Evolutionary conservation across 2,113 vertebrate species (phyloP).

Genomic region (Dinomys branickii): DNA sequence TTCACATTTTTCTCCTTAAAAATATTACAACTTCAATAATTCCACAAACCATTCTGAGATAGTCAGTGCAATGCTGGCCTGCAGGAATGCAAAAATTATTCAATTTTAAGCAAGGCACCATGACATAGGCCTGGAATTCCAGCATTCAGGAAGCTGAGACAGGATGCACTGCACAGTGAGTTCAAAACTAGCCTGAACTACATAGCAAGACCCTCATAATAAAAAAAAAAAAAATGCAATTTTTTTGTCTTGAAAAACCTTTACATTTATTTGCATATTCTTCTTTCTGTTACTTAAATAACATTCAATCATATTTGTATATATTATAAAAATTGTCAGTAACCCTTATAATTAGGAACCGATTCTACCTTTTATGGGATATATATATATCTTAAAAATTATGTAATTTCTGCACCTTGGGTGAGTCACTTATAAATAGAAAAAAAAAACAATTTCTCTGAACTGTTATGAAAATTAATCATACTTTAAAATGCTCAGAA

Average conservation of each 20-base stretch:
- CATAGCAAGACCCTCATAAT: not conserved
- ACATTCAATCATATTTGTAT: not conserved
- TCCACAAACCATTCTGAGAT: not conserved
- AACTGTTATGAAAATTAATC: not conserved
- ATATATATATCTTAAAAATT: not conserved
- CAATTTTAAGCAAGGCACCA: not conserved
- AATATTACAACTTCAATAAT: conserved; percentile 25
- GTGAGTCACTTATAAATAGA: not conserved
- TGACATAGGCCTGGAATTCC: not conserved
- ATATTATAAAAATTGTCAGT: not conserved
- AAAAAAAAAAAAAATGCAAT: not conserved
- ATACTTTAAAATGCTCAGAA: not conserved
- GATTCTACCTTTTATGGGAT: not conserved
- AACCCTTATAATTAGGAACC: not conserved
- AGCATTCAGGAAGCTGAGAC: not conserved
- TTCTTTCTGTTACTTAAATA: not conserved
- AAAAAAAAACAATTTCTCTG: not conserved
- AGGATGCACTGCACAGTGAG: not conserved
- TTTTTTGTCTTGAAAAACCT: not conserved
- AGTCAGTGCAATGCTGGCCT: not conserved
- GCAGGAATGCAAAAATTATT: not conserved
- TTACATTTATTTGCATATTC: not conserved
- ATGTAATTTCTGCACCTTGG: not conserved
- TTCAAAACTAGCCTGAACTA: not conserved
- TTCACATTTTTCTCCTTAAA: not conserved